Percentiles rank a stretch among this genome's conserved stretches.
Conservation (phyloP, 2,888 invertebrate species). For the Morinoia aosen region DNA sequence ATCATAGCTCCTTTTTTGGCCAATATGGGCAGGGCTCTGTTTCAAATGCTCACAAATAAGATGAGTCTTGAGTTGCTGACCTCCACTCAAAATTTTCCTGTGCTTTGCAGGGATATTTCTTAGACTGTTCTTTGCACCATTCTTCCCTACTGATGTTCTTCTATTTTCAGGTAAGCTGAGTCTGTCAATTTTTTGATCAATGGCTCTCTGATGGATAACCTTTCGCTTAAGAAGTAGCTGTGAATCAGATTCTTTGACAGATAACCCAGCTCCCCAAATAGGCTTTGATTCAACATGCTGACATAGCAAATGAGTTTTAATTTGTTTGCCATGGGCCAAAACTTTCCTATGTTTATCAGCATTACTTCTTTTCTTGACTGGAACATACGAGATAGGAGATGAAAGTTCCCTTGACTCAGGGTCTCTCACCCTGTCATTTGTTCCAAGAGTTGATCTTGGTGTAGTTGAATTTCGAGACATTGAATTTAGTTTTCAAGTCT, state of each 20-base stretch:
- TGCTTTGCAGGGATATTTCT: background rate
- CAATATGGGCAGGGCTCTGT: background rate
- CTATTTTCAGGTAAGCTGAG: background rate
- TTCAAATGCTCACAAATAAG: background rate
- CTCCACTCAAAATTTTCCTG: background rate
- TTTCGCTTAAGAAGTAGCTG: background rate
- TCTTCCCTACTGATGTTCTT: background rate
- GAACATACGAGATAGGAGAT: background rate
- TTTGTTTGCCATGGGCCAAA: background rate
- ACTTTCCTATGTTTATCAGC: background rate
- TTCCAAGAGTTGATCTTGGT: background rate
- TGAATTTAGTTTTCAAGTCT: background rate
- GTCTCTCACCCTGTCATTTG: background rate
- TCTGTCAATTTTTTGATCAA: background rate
- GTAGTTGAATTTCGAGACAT: background rate
- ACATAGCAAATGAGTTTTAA: background rate
- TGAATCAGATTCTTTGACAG: background rate
- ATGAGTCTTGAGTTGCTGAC: constrained; percentile 18
- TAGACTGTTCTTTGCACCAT: background rate
- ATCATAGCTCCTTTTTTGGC: background rate
- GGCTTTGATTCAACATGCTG: background rate
- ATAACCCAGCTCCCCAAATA: background rate
- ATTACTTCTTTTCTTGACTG: background rate
- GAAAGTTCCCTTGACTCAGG: background rate
- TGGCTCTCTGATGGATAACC: background rate